Evolutionary conservation across 1,140 invertebrate genomes (phyloP), one percentile per base, ranked within the genome.

Genomic region (Pararge aegeria): DNA sequence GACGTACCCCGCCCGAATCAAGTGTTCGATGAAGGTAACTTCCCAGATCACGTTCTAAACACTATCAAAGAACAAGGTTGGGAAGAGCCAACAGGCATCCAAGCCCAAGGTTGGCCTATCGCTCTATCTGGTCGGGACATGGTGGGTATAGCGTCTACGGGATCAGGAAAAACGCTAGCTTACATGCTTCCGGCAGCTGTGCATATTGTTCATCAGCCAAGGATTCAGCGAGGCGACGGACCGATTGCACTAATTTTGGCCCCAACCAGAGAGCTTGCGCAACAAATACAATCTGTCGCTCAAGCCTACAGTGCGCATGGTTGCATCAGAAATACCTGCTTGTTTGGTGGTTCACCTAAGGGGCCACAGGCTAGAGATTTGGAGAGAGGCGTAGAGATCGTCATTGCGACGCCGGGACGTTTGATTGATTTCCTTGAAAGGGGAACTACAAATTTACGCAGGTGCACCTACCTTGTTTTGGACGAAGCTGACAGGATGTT

Each of bases 341-440:
- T 99, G 4, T 99, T 99, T 91, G 98, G 98, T 63, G 98, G 98
- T 4, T 97, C 97, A 0, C 97, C 97, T 0, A 99, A 98, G 89
- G 96, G 96, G 38, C 96, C 96, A 19, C 98, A 99, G 93, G 95
- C 95, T 29, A 92, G 96, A 54, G 97, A 99, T 84, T 91, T 99
- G 27, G 96, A 98, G 85, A 93, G 96, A 64, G 97, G 97, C 75
- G 95, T 96, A 1, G 96, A 97, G 80, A 96, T 99, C 59, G 95
- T 98, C 24, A 97, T 99, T 78, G 98, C 98, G 0, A 99, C 98
- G 21, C 98, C 98, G 34, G 99, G 98, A 10, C 93, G 98, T 66
- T 88, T 99, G 6, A 98, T 99, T 72, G 99, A 99, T 91, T 99
- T 99, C 75, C 90, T 99, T 3, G 98, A 99, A 84, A 94, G 95